Base-by-base conservation (phyloP, 2,797 vertebrate species). In the Atherinosoma microstoma region DNA sequence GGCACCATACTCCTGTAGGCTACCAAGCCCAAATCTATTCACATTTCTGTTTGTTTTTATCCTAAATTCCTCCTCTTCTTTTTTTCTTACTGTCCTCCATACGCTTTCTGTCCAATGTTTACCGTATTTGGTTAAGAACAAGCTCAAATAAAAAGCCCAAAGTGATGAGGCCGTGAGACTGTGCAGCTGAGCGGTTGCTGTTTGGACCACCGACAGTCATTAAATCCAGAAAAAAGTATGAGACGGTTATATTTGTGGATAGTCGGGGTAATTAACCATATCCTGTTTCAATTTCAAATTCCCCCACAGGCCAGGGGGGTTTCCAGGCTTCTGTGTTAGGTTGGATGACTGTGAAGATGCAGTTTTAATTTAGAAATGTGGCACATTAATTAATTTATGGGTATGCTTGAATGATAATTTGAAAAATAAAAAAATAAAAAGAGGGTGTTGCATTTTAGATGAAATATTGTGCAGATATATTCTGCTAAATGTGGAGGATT, bases 161-260 rank as follows among this genome's bases (percentile, higher is more conserved):
- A 78, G 58, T 6, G 66, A 62, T 71, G 58, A 35, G 54, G 64
- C 12, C 3, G 4, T 38, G 51, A 54, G 59, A 69, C 51, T 54
- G 22, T 76, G 64, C 47, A 34, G 40, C 60, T 45, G 32, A 63
- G 53, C 1, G 63, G 57, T 60, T 32, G 34, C 58, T 71, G 56
- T 32, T 59, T 73, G 59, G 64, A 61, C 53, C 63, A 47, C 3
- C 32, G 58, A 75, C 56, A 53, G 53, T 70, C 64, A 3, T 67
- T 64, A 65, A 67, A 67, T 65, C 32, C 27, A 47, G 13, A 29
- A 38, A 59, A 35, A 49, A 63, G 58, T 72, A 83, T 76, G 61
- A 78, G 75, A 80, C 59, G 69, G 84, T 88, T 90, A 80, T 63
- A 76, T 89, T 81, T 76, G 58, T 78, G 61, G 65, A 79, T 77